A percentile compares a stretch with the other conserved stretches of the same genome.
Evolutionary conservation across 2,888 invertebrate genomes (phyloP).

Genomic region (Ormyrus nitidulus): DNA sequence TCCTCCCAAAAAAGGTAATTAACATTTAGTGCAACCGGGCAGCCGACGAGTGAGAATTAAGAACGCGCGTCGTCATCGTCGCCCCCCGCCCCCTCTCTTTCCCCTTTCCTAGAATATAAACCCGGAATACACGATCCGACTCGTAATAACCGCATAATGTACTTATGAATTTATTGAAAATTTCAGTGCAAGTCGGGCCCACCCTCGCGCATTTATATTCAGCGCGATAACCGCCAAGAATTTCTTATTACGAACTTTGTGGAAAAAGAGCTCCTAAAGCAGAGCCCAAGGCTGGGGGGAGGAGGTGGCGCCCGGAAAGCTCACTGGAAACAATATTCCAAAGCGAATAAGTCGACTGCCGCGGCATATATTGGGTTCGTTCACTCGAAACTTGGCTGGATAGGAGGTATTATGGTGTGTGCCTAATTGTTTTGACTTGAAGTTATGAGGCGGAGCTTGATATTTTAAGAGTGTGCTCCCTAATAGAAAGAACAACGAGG

Average conservation of each 20-base stretch:
- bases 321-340: conserved; percentile 32
- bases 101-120: too few relatives aligned
- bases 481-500: too few relatives aligned
- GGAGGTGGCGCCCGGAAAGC: background rate
- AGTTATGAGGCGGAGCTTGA: too few relatives aligned
- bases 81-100: too few relatives aligned
- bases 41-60: too few relatives aligned
- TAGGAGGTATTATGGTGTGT: too few relatives aligned
- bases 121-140: conserved; percentile 11
- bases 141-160: conserved; percentile 42
- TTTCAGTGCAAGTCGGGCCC: conserved; percentile 29
- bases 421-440: too few relatives aligned
- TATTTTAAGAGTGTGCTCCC: too few relatives aligned
- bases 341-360: conserved; percentile 16
- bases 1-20: background rate
- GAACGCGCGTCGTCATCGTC: too few relatives aligned
- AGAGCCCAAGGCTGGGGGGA: background rate
- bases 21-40: background rate
- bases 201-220: conserved; percentile 48
- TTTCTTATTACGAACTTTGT: conserved; percentile 51
- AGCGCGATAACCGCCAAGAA: conserved; percentile 51
- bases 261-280: conserved; percentile 31
- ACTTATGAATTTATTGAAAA: conserved; percentile 48
- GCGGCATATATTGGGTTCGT: too few relatives aligned
- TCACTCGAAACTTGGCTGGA: too few relatives aligned